Percentiles rank a stretch among this genome's conserved stretches.
phyloP scores from a whole-genome alignment of 2,888 invertebrate genomes.

The Trichopoda pennipes region DNA sequence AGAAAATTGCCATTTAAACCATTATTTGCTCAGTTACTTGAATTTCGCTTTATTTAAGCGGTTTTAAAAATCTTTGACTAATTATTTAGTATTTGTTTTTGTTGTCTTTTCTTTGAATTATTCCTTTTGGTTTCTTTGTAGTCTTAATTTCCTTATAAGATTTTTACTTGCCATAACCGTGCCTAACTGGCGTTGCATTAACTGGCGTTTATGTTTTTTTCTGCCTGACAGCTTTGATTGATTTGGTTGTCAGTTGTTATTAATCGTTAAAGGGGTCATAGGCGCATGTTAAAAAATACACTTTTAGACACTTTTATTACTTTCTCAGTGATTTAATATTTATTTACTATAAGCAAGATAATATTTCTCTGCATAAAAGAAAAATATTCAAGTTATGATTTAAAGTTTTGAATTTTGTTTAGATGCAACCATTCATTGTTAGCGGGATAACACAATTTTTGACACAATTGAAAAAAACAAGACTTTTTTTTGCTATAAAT shows the following conservation, averaged over 20 bases:
- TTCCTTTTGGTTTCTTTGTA: not conserved
- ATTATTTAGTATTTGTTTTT: not conserved
- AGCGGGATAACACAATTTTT: no score
- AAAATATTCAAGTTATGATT: no score
- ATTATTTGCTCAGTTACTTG: not conserved
- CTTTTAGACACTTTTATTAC: constrained; percentile 44
- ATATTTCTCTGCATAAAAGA: not conserved
- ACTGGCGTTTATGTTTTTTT: constrained; percentile 1
- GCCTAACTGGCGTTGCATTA: not conserved
- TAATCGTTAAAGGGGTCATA: constrained; percentile 44
- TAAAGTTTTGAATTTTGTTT: no score
- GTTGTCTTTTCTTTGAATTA: not conserved
- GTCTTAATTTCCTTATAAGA: not conserved
- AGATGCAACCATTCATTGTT: no score
- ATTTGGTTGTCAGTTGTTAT: constrained; percentile 71
- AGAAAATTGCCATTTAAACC: no score
- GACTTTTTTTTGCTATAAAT: no score
- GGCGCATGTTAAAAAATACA: constrained; percentile 39
- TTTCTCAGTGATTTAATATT: constrained; percentile 27
- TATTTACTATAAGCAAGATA: not conserved
- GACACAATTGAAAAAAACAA: no score
- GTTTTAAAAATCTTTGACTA: not conserved
- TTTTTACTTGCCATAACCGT: not conserved
- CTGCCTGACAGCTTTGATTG: constrained; percentile 74
- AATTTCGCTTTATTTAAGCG: not conserved